Evolutionary conservation across 2,797 vertebrate species (phyloP).

Genomic region (Siniperca scherzeri): DNA sequence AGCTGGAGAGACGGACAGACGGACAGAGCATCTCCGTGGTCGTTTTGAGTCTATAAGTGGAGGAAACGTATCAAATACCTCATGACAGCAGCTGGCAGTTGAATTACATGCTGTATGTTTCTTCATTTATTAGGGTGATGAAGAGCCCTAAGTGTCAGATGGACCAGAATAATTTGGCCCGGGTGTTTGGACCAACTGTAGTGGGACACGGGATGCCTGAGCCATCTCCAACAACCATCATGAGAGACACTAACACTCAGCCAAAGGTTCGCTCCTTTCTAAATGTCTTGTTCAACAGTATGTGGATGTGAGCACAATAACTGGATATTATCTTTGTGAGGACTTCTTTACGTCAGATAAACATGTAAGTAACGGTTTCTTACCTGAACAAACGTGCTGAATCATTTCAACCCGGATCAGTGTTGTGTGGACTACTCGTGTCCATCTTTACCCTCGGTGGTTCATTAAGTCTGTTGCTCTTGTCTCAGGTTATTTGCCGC

Average conservation of each 20-base stretch:
- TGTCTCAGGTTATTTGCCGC: constrained; percentile 77
- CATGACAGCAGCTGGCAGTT: neutral
- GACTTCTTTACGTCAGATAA: neutral
- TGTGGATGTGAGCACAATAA: too few relatives aligned
- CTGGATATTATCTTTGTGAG: neutral
- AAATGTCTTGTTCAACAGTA: neutral
- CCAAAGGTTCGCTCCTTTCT: constrained; percentile 74
- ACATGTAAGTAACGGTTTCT: neutral
- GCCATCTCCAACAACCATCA: constrained; percentile 85
- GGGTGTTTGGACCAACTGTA: constrained; percentile 89
- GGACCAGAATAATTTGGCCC: constrained; percentile 88
- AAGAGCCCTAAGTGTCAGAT: constrained; percentile 82
- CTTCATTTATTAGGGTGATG: constrained; percentile 62
- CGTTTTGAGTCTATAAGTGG: too few relatives aligned
- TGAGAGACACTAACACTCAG: constrained; percentile 88
- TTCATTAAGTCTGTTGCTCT: neutral
- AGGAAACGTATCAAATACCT: neutral
- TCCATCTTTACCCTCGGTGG: neutral
- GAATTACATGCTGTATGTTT: neutral
- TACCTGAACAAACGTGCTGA: too few relatives aligned
- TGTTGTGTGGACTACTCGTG: neutral
- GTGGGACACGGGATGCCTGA: constrained; percentile 87
- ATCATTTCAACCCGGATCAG: too few relatives aligned
- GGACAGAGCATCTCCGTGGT: too few relatives aligned
- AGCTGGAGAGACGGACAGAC: too few relatives aligned